Evolutionary conservation across 2,888 invertebrate species (phyloP), one percentile per base, ranked within the genome.

Genomic region (Epinotia nisella): DNA sequence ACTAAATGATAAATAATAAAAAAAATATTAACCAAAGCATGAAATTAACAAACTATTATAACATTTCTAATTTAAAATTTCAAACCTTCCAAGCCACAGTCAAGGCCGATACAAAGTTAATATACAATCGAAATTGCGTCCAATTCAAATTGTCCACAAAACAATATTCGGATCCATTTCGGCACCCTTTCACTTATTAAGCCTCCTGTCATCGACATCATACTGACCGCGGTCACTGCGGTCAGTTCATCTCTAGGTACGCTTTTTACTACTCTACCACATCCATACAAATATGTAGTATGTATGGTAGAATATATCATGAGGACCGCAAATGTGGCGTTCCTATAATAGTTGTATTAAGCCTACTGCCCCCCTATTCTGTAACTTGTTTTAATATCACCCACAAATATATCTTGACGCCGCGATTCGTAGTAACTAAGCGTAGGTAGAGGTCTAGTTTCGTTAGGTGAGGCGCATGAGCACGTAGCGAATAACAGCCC

Each of bases 171-270:
- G 21, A 51, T 71, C 41, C 65, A 65, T 60, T 61, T 60, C 59
- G 60, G 29, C 66, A 55, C 66, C 71, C 71, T 71, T 19, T 51
- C 59, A n/a, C 45, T 66, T 66, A 71, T 66, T 66, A 55, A 65
- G 39, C 41, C 17, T 49, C n/a, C 61, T 70, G 60, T 29, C 71
- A 56, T 58, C 21, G 51, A 35, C 71, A 45, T 61, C 60, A 53
- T 66, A 29, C 56, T 59, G 59, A 71, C 71, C 71, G 59, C 71
- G 51, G 53, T 7, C 56, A 21, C 56, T 35, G 17, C 29, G 58
- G 58, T 13, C 64, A n/a, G n/a, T 17, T 4, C 29, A 53, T 35
- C 19, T 4, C 21, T 45, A 24, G n/a, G n/a, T n/a, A n/a, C 13
- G 45, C 11, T 5, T 56, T 24, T 24, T 29, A 53, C 35, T 29